phyloP scores from a whole-genome alignment of 2,888 invertebrate species.

The Nemapogon koenigi region DNA sequence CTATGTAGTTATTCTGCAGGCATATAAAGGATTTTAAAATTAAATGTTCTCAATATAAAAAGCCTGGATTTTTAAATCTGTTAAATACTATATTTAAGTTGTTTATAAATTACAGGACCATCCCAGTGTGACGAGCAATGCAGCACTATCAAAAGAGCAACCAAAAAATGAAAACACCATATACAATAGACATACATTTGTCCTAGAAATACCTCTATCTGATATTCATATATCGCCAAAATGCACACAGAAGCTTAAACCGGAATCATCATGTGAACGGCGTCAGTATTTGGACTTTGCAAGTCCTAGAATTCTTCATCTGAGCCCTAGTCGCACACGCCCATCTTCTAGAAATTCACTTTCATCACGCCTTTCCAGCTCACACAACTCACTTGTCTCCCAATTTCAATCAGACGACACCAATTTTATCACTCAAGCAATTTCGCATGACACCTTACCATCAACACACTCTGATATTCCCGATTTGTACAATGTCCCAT shows the following conservation, averaged over 20 bases:
- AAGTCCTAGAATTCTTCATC: slow-evolving; percentile 59
- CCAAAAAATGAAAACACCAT: slow-evolving; percentile 25
- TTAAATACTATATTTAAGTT: too few species aligned
- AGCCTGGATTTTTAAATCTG: too few species aligned
- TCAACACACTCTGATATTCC: slow-evolving; percentile 76
- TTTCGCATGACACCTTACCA: slow-evolving; percentile 82
- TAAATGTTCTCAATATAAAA: too few species aligned
- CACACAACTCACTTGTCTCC: slow-evolving; percentile 81
- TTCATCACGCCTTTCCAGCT: slow-evolving; percentile 81
- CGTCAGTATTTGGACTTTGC: slow-evolving; percentile 49
- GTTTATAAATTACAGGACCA: too few species aligned
- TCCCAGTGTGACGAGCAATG: too few species aligned
- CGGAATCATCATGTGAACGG: slow-evolving; percentile 43
- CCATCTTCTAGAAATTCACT: slow-evolving; percentile 80
- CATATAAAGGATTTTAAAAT: too few species aligned
- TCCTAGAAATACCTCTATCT: slow-evolving; percentile 28
- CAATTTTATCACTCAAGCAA: slow-evolving; percentile 86
- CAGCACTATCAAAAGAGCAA: too few species aligned
- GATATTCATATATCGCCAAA: slow-evolving; percentile 39
- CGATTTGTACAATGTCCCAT: slow-evolving; percentile 88
- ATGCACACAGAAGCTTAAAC: slow-evolving; percentile 41
- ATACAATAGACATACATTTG: slow-evolving; percentile 14
- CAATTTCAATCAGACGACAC: slow-evolving; percentile 83
- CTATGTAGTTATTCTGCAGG: too few species aligned
- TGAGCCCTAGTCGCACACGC: slow-evolving; percentile 68